Base-by-base conservation (phyloP, 2,797 vertebrate genomes). In the Sebastes minor region DNA sequence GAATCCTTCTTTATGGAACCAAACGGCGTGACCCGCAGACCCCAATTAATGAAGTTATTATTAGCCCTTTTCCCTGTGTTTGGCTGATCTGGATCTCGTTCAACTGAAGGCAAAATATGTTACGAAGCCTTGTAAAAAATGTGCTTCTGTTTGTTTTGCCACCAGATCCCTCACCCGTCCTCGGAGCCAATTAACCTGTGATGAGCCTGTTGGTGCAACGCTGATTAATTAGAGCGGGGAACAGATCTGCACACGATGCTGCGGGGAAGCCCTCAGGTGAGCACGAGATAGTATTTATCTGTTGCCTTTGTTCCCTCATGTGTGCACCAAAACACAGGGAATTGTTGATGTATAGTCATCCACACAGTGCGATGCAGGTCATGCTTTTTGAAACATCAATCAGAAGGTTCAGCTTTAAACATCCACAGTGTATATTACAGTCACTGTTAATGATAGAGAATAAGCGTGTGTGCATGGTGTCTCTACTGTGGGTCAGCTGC, bases 171-270 rank as follows among this genome's bases (percentile, higher is more conserved):
- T 81, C 74, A 81, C 89, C 79, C 77, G 27, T 85, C 83, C 87
- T 90, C 75, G 67, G 81, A 96, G 95, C 96, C 96, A 97, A 97
- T 97, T 97, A 97, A 97, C 96, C 91, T 96, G 91, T 81, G 38
- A 80, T 42, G 90, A 94, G 95, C 92, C 82, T 88, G 90, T 46
- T 94, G 94, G 95, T 94, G 93, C 94, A 93, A 94, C 91, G 92
- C 94, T 97, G 96, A 95, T 97, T 97, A 97, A 97, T 97, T 96
- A 95, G 96, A 95, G 94, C 81, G 76, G 91, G 86, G 89, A 95
- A 86, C 93, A 84, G 65, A 78, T 71, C 66, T 87, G 81, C 69
- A 81, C 86, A 83, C 85, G 91, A 81, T 72, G 85, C 88, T 91
- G 91, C 92, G 81, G 82, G 89, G 86, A 79, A 91, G 89, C 92